These are phyloP conservation scores for Mechanitis mazaeus DNA, from an alignment of 2,888 invertebrate species.

Conservation along the genomic window DNA sequence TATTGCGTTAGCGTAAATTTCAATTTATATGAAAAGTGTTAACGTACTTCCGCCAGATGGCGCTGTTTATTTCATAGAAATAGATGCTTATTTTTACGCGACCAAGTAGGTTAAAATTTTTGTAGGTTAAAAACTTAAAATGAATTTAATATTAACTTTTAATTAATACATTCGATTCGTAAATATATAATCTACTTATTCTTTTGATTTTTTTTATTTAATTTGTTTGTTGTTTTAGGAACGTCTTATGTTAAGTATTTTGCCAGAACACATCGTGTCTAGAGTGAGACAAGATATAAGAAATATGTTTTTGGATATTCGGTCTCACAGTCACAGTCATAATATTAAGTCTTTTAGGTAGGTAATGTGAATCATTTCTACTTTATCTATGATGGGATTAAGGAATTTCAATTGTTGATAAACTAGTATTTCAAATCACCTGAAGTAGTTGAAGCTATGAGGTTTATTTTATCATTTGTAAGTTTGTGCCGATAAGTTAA, in stretches of 20 bases:
- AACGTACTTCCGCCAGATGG: too few relatives aligned
- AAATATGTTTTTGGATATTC: slow-evolving; percentile 73
- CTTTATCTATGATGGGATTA: not conserved
- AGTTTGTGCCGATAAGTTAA: not conserved
- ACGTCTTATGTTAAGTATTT: slow-evolving; percentile 88
- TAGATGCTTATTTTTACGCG: too few relatives aligned
- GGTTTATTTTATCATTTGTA: not conserved
- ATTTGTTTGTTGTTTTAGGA: slow-evolving; percentile 77
- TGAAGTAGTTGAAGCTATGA: not conserved
- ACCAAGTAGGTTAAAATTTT: not conserved
- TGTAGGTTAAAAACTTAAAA: not conserved
- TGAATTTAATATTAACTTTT: too few relatives aligned
- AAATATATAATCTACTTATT: not conserved
- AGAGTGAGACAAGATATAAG: slow-evolving; percentile 77
- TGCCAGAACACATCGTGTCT: slow-evolving; percentile 89
- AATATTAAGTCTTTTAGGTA: slow-evolving; percentile 66
- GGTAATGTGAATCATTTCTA: slow-evolving; percentile 23
- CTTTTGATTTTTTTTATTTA: not conserved
- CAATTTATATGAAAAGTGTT: too few relatives aligned
- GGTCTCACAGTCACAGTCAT: slow-evolving; percentile 54
- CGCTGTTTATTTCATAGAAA: too few relatives aligned
- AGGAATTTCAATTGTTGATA: too few relatives aligned
- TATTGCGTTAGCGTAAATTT: too few relatives aligned
- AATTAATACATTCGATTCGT: not conserved
- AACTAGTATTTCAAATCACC: too few relatives aligned